Evolutionary conservation across 2,113 vertebrate genomes (phyloP), one percentile per base, ranked within the genome.

Genomic region (Todiramphus saurophagus): DNA sequence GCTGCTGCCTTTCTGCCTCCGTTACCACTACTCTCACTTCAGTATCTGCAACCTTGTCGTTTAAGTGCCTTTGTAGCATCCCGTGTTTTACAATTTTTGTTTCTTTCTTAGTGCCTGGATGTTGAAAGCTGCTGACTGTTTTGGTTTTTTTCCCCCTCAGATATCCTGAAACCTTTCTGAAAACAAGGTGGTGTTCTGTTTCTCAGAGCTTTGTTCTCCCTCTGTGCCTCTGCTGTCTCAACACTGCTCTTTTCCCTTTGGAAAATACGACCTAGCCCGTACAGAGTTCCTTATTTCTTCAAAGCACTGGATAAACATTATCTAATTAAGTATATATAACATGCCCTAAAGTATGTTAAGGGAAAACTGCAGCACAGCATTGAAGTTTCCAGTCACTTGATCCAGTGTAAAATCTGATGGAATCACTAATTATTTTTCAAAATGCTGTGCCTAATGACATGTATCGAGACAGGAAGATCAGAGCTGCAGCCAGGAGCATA

Each of bases 291-390:
- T 41, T 46, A 28, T 81, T 91, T 95, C 94, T 93, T 95, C 95
- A 96, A 94, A 96, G 93, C 79, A 76, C 81, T 93, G 94, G 79
- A 91, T 96, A 93, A 94, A 97, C 94, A 96, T 96, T 96, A 96
- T 89, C 95, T 96, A 96, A 97, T 96, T 91, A 89, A 91, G 83
- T 96, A 94, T 95, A 94, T 93, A 83, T 95, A 96, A 90, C 87
- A n/a, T 96, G 93, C 92, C 94, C 95, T 94, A 56, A 86, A 94
- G 91, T 87, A 89, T 19, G 75, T 28, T 63, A 60, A 91, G 67
- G 59, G 89, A 90, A 84, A 84, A 72, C 84, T 68, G 79, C 76
- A 70, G 92, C 51, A 23, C 64, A 46, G 87, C 86, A 78, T 87
- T 95, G 86, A 94, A 87, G 84, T 93, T 96, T 89, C 84, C 90